Base-by-base conservation (phyloP, 2,113 vertebrate species). In the Campylomormyrus numenius region DNA sequence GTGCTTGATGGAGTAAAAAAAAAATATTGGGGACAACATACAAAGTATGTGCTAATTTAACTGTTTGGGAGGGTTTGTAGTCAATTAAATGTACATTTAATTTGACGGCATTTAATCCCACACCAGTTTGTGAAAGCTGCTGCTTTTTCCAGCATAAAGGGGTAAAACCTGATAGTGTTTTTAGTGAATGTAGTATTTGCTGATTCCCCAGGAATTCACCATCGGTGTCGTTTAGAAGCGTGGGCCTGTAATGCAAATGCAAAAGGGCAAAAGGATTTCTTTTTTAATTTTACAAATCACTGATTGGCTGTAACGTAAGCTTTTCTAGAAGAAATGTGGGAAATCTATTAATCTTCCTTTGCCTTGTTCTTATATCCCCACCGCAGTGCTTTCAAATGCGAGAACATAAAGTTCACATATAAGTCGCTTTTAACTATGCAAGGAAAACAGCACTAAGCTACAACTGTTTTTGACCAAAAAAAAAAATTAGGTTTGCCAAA, bases 131-230 rank as follows among this genome's bases (percentile, higher is more conserved):
- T 46, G 21, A n/a, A 24, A 48, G 19, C 84, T 85, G 70, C 31
- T 77, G 70, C 45, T 45, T 85, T 85, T 48, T 48, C 7, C 39
- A 24, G 46, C 45, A 35, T 11, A 56, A 87, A 87, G 48, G 27
- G 27, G 85, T n/a, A 85, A 46, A 85, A 85, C 84, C 84, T 85
- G 42, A 50, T n/a, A n/a, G 42, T 85, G 48, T 50, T 49, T 85
- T 49, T 85, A 10, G n/a, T 85, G 84, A 24, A 49, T 50, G 3
- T 46, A 49, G 62, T 88, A 74, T 31, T 74, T 89, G 70, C 70
- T 35, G 11, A 13, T 77, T 31, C 11, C 70, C 27, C 13, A 77
- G 70, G 9, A 77, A 77, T 39, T 15, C 31, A n/a, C 49, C 70
- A n/a, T 89, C 1, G 0, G 27, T 49, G 24, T 27, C 11, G 62